Evolutionary conservation across 2,113 vertebrate species (phyloP).

Genomic region (Atrichornis clamosus): DNA sequence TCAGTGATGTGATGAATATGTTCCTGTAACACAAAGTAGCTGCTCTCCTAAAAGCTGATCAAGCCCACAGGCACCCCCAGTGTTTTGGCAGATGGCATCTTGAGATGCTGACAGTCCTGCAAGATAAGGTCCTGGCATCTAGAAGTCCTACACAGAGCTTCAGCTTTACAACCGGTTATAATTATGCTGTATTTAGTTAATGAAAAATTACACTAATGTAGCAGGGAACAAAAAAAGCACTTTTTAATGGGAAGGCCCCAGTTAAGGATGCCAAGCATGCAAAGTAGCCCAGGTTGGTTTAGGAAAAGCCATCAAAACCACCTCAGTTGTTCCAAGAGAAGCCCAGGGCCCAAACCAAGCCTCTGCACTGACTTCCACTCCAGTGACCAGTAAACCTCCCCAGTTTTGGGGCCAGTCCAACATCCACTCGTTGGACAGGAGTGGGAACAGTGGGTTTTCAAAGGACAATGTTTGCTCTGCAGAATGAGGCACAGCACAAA

Average conservation of each 20-base stretch:
- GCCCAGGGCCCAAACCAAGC: background rate
- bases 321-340: background rate
- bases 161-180: background rate
- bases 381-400: background rate
- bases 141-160: background rate
- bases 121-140: background rate
- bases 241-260: background rate
- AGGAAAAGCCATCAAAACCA: background rate
- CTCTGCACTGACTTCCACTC: background rate
- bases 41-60: background rate
- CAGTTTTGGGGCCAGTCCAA: background rate
- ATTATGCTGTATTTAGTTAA: background rate
- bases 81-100: background rate
- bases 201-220: background rate
- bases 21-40: background rate
- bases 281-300: background rate
- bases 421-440: background rate
- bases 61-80: accelerated
- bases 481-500: background rate
- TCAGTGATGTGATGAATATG: accelerated
- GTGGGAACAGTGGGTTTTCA: background rate
- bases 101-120: background rate
- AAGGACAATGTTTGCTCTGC: background rate
- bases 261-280: background rate
- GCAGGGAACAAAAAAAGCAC: background rate